Evolutionary conservation across 2,888 invertebrate genomes (phyloP), one percentile per base, ranked within the genome.

Genomic region (Perizoma affinitatum): DNA sequence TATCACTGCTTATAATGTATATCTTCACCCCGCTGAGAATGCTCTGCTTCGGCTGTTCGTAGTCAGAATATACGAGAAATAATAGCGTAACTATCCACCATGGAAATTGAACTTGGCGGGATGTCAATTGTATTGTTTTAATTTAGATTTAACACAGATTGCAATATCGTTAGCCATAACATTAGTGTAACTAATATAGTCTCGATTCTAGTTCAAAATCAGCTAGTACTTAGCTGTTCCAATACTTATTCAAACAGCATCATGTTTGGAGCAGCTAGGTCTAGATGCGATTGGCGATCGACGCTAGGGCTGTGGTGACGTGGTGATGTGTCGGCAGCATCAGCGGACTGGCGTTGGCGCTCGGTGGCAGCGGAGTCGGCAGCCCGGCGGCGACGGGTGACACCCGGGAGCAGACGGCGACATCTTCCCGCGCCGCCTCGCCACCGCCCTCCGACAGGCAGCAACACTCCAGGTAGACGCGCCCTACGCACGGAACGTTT

Each of bases 261-360:
- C 66, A 22, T 22, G 65, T 66, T 70, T 88, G 90, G 90, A 90
- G 91, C 90, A 89, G 86, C 75, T 89, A 86, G 76, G 88, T 84
- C 76, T 72, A 65, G 67, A 72, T 70, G 74, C 71, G 74, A 76
- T 73, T 68, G 58, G 65, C 65, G 76, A 73, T 73, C 72, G 75
- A 77, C 78, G 84, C 80, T 87, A 87, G 89, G 89, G 89, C 84
- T 86, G 83, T 90, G 90, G 90, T 92, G 90, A 92, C 88, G 83
- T 90, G 85, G 90, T 89, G 87, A 80, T 91, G 92, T 92, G 88
- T 92, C 90, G 87, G 82, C 93, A 93, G 93, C 87, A 92, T 93
- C 90, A 91, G 84, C 91, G 93, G 93, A 80, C 74, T 93, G 92
- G 93, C 93, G 87, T 74, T 93, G 90, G 93, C 93, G 84, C 88